Conservation (phyloP, 1,140 invertebrate species). For the Pseudachorutes palmiensis region DNA sequence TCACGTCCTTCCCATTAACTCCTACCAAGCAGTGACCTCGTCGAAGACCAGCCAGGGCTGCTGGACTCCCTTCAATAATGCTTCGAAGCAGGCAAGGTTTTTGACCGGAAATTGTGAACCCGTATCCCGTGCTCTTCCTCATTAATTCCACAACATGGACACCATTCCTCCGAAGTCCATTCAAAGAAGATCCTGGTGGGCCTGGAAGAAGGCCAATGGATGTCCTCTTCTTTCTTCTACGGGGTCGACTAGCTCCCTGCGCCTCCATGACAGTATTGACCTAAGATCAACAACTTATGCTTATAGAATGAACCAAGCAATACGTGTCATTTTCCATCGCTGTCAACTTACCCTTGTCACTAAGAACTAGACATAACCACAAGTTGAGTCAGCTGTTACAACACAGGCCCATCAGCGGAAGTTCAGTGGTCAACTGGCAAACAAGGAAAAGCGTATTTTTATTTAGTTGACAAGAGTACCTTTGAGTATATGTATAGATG, state of each 20-base stretch:
- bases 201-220: constrained; percentile 21
- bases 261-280: too few relatives aligned
- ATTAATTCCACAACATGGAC: constrained; percentile 76
- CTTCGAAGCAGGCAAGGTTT: constrained; percentile 81
- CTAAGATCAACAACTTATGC: too few relatives aligned
- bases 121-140: constrained; percentile 75
- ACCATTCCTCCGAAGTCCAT: constrained; percentile 40
- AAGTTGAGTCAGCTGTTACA: too few relatives aligned
- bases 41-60: constrained; percentile 71
- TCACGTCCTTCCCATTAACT: constrained; percentile 81
- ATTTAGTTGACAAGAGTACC: too few relatives aligned
- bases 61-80: constrained; percentile 74
- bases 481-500: too few relatives aligned
- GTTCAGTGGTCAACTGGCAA: too few relatives aligned
- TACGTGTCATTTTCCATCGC: too few relatives aligned
- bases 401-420: too few relatives aligned
- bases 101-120: constrained; percentile 88
- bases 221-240: constrained; percentile 31
- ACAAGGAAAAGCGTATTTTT: too few relatives aligned
- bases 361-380: too few relatives aligned
- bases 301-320: too few relatives aligned
- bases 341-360: too few relatives aligned
- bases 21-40: constrained; percentile 85
- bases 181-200: constrained; percentile 30
- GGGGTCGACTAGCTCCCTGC: constrained; percentile 12